Percentiles rank a stretch among this genome's conserved stretches.
Conservation (phyloP, 1,140 invertebrate genomes). For the Lepeophtheirus salmonis region DNA sequence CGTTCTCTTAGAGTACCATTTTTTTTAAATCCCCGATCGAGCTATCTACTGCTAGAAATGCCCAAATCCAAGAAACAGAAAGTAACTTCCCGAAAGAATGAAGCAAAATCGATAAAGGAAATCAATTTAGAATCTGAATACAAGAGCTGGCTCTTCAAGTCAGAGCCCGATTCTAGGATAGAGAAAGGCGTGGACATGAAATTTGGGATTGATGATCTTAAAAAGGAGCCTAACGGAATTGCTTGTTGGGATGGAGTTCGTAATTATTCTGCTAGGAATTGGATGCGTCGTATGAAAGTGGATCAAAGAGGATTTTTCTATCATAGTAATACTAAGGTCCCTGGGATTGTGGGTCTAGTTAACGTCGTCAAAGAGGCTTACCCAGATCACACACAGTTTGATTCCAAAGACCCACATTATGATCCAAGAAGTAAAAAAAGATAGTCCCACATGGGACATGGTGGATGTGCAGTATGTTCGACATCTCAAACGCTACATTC, state of each 20-base stretch:
- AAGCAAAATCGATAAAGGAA: too few species aligned
- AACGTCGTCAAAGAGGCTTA: constrained; percentile 15
- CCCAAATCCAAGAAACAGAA: too few species aligned
- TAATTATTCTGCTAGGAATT: constrained; percentile 17
- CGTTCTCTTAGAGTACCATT: too few species aligned
- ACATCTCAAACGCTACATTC: constrained; percentile 7
- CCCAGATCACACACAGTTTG: constrained; percentile 17
- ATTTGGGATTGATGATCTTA: constrained; percentile 15
- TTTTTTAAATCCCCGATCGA: too few species aligned
- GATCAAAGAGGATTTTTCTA: constrained; percentile 16
- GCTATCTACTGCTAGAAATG: too few species aligned
- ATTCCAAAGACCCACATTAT: constrained; percentile 13
- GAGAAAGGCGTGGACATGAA: constrained; percentile 17
- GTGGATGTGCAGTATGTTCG: constrained; percentile 16
- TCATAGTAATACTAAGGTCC: constrained; percentile 15
- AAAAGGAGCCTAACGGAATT: background rate
- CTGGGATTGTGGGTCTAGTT: constrained; percentile 13
- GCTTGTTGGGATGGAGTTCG: constrained; percentile 17
- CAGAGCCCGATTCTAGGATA: constrained; percentile 11
- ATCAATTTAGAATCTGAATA: too few species aligned
- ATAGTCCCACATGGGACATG: constrained; percentile 17
- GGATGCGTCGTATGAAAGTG: constrained; percentile 14
- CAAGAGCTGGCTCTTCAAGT: constrained; percentile 13
- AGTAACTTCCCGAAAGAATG: background rate
- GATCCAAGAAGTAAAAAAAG: constrained; percentile 13